These are phyloP conservation scores for Argopecten irradians DNA, from an alignment of 1,140 invertebrate genomes.

Conservation along the genomic window DNA sequence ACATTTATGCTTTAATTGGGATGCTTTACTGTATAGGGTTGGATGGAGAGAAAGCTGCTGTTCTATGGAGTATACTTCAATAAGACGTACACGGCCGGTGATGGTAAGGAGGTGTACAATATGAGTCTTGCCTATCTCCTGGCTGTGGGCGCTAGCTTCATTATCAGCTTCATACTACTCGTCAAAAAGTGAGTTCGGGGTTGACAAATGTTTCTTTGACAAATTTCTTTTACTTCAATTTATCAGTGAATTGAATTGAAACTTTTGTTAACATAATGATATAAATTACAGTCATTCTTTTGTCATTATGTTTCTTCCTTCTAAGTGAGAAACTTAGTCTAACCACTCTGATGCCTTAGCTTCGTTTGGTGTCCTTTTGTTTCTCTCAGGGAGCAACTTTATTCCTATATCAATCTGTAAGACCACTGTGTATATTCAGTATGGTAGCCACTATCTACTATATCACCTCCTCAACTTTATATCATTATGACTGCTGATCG, in stretches of 20 bases:
- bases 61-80: constrained; percentile 87
- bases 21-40: constrained; percentile 77
- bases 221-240: too few relatives aligned
- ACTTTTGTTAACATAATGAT: too few relatives aligned
- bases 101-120: constrained; percentile 78
- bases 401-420: too few relatives aligned
- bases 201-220: too few relatives aligned
- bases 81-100: constrained; percentile 43
- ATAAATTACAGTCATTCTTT: too few relatives aligned
- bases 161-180: constrained; percentile 84
- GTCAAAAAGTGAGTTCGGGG: constrained; percentile 72
- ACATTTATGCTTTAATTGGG: too few relatives aligned
- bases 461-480: not conserved
- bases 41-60: constrained; percentile 85
- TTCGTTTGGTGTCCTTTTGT: too few relatives aligned
- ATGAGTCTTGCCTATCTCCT: constrained; percentile 86
- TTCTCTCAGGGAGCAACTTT: too few relatives aligned
- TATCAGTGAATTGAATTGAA: too few relatives aligned
- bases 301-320: too few relatives aligned
- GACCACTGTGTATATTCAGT: constrained; percentile 36
- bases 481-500: not conserved
- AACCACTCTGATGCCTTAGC: too few relatives aligned
- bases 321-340: too few relatives aligned
- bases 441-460: not conserved
- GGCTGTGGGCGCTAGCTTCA: constrained; percentile 82